Base-by-base conservation (phyloP, 64 coral and sea anemone genomes). In the Actinia equina region DNA sequence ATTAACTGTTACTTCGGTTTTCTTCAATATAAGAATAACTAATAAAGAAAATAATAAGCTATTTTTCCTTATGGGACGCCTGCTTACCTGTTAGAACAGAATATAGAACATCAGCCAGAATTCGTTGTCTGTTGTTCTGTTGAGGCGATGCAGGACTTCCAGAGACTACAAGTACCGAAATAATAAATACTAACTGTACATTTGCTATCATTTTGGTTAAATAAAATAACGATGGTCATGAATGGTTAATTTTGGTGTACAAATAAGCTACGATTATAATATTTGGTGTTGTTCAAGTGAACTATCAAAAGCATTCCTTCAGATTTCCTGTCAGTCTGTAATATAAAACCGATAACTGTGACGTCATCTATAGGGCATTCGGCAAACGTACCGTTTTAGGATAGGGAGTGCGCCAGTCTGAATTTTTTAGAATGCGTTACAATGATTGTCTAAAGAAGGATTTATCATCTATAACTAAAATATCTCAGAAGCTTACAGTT, bases 161-260 rank as follows among this genome's bases (percentile, higher is more conserved):
- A 74, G 69, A 74, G 69, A 30, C 69, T 37, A 41, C 25, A 25
- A 74, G 19, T 14, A 30, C 26, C 7, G 41, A 74, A 11, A 74
- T 18, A 74, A 74, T 74, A 74, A 74, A 74, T 74, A 74, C 0
- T 5, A 74, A 74, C n/a, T 30, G 69, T 42, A 74, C 69, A 74
- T 74, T 74, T 74, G 69, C 69, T 30, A 41, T 30, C 69, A 74
- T 74, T 74, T 74, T 74, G 69, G 15, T 30, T 74, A 41, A 74
- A 74, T 74, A 74, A 30, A 74, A 14, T 0, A 25, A 25, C 69
- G n/a, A n/a, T 74, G 42, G 11, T 41, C 11, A 37, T 37, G 1
- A 37, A 27, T 27, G n/a, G 69, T 41, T 74, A 74, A 74, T 41
- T 13, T 27, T 11, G 25, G 11, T 41, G 69, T 74, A 14, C 0